Base-by-base conservation (phyloP, 2,888 invertebrate species). In the Dynastes hyllus region DNA sequence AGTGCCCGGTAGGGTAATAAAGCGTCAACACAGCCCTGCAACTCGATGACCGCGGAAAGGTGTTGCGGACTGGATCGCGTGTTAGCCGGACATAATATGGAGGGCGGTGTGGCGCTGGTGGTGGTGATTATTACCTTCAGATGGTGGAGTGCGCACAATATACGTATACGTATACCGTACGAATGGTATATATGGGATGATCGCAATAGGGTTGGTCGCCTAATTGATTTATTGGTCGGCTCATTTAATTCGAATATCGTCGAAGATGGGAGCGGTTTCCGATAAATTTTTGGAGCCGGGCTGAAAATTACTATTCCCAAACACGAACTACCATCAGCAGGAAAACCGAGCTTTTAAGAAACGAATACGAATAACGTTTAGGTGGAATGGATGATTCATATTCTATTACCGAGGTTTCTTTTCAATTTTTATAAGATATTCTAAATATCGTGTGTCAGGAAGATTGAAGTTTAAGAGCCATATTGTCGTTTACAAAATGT, bases 221-320 rank as follows among this genome's bases (percentile, higher is more conserved):
- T 84, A 84, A 84, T 84, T 84, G 84, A 84, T 84, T 83, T 84
- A 84, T 83, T 82, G 83, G 81, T 82, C 81, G 80, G 82, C 82
- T 80, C 81, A 79, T 80, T 83, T 83, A 82, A 82, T 83, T 82
- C 84, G 77, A 80, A 81, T 80, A 81, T 81, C 82, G 78, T 70
- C 81, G 75, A 79, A 82, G 80, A 81, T 83, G 83, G 83, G 83
- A 80, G 83, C 82, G 83, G 82, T 80, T 58, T 69, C 67, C 67
- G 66, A 77, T 77, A 55, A 40, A 77, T 67, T 77, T 55, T 77
- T 55, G 37, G 66, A 45, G 2, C 45, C 11, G 27, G 37, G 40
- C 37, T 55, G 50, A 29, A 77, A 66, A 67, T 77, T 73, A 58
- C 58, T 32, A 58, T 32, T 73, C 16, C 16, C 58, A 37, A 16